Evolutionary conservation across 2,113 vertebrate genomes (phyloP).

Genomic region (Zosterops pallidus): DNA sequence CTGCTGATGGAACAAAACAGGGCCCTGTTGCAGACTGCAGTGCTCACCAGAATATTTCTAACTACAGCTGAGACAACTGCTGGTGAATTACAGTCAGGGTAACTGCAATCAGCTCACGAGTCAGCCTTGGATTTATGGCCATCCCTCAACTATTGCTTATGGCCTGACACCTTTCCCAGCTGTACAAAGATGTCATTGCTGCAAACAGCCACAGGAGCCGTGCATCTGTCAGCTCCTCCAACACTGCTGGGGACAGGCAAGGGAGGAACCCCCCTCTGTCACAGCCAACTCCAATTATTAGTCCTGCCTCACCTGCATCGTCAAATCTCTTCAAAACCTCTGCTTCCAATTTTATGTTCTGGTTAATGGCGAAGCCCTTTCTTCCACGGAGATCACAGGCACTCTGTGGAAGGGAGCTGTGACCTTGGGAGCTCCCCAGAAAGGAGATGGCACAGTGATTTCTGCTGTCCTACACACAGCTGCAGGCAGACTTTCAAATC

Average conservation of each 20-base stretch:
- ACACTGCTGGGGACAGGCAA: neutral
- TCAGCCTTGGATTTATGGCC: neutral
- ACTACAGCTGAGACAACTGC: neutral
- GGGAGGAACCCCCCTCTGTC: neutral
- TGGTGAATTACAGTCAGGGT: neutral
- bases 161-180: neutral
- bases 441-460: neutral
- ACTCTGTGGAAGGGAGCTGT: accelerated
- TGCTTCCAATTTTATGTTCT: neutral
- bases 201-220: neutral
- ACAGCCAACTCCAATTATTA: neutral
- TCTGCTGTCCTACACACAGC: neutral
- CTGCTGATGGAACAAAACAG: neutral
- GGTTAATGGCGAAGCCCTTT: neutral
- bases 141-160: neutral
- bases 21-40: neutral
- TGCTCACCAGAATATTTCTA: neutral
- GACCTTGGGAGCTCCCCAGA: neutral
- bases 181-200: neutral
- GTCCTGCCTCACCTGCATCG: accelerated
- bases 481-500: neutral
- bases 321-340: neutral
- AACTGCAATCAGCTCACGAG: neutral
- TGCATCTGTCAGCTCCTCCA: neutral
- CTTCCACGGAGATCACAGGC: accelerated